These are phyloP conservation scores for Oppia nitens DNA, from an alignment of 1,140 invertebrate genomes.

Conservation along the genomic window DNA sequence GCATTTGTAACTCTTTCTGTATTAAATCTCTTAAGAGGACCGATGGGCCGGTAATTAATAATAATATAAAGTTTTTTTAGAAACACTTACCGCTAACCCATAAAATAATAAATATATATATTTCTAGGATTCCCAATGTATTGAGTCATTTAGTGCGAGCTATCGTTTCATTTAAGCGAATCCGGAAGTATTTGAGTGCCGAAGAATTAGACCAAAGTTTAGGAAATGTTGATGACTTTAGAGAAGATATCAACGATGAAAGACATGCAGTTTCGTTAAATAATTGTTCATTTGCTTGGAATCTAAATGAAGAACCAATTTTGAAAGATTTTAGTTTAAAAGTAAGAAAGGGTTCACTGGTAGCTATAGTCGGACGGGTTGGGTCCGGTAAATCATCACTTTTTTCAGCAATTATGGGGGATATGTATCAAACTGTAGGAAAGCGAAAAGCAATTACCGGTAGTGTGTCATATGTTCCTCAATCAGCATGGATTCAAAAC, in stretches of 20 bases:
- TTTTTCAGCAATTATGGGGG: conserved; percentile 39
- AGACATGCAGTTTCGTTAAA: background rate
- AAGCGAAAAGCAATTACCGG: conserved; percentile 29
- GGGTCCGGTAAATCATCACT: conserved; percentile 43
- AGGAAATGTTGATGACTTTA: background rate
- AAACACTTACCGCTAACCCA: too few relatives aligned
- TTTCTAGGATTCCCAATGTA: background rate
- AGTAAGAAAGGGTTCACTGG: conserved; percentile 25
- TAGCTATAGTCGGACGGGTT: conserved; percentile 41
- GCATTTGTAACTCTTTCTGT: conserved; percentile 37
- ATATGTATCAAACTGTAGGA: conserved; percentile 35
- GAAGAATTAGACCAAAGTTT: conserved; percentile 25
- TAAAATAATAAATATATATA: too few relatives aligned
- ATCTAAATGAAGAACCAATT: conserved; percentile 22
- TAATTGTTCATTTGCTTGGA: conserved; percentile 21
- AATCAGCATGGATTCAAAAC: conserved; percentile 48
- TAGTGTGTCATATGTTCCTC: conserved; percentile 44
- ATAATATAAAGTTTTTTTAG: conserved; percentile 33
- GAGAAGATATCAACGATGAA: background rate
- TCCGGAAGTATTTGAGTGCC: conserved; percentile 27
- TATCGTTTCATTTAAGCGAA: conserved; percentile 30
- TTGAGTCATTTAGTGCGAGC: conserved; percentile 29
- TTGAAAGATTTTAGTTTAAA: conserved; percentile 30
- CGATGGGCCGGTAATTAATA: too few relatives aligned
- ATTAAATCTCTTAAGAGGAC: conserved; percentile 37